These are phyloP conservation scores for Pandemis cinnamomeana DNA, from an alignment of 2,888 invertebrate species.

Conservation along the genomic window DNA sequence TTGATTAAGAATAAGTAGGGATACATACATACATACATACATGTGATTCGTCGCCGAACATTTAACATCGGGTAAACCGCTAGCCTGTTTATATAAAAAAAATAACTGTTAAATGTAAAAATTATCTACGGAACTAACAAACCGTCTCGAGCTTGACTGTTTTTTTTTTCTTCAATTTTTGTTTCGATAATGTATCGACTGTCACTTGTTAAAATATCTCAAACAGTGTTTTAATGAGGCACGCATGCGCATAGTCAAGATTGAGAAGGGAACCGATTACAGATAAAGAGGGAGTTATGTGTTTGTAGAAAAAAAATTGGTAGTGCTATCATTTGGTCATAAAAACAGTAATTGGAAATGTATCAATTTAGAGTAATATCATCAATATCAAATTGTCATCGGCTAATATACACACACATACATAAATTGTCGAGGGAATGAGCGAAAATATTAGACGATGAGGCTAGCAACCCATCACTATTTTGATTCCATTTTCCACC, in stretches of 20 bases:
- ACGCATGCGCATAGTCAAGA: constrained; percentile 1
- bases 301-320: neutral
- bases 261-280: constrained; percentile 1
- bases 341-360: neutral
- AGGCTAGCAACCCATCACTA: no score
- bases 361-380: no score
- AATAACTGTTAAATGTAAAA: neutral
- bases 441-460: no score
- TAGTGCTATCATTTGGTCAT: neutral
- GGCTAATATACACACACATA: no score
- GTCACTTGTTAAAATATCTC: constrained; percentile 47
- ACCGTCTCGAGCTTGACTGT: neutral
- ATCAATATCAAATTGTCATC: no score
- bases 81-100: no score
- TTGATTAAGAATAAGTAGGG: no score
- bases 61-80: no score
- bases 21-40: no score
- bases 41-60: no score
- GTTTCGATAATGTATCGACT: constrained; percentile 49
- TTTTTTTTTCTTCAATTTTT: constrained; percentile 31
- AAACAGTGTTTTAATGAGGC: constrained; percentile 44
- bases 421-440: no score
- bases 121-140: neutral
- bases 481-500: no score
- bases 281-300: neutral